A percentile compares a stretch with the other conserved stretches of the same genome.
Conservation (phyloP, 2,888 invertebrate genomes). For the Ptilodon capucinus region DNA sequence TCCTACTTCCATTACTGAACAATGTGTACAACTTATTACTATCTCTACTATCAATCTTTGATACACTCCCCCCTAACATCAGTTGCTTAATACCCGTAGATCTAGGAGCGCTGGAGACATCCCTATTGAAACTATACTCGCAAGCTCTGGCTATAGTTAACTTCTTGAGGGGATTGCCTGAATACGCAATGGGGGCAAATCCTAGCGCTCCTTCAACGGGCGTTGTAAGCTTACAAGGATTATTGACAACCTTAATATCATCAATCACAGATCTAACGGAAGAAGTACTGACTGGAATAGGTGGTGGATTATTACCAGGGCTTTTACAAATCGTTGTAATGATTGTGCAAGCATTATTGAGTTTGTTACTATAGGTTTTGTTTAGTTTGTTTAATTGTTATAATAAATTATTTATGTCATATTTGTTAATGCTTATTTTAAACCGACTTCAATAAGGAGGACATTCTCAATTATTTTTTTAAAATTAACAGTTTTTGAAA, state of each 20-base stretch:
- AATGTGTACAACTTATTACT: conserved; percentile 75
- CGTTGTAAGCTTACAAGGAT: conserved; percentile 55
- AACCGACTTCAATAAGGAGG: too few species aligned
- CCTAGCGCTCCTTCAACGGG: conserved; percentile 55
- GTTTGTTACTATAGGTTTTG: conserved; percentile 46
- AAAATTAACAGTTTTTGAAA: too few species aligned
- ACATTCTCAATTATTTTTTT: too few species aligned
- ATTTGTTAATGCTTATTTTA: conserved; percentile 1
- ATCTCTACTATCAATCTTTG: conserved; percentile 72
- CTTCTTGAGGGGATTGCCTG: conserved; percentile 62
- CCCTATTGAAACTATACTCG: conserved; percentile 67
- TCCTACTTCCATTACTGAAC: conserved; percentile 69
- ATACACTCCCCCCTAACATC: conserved; percentile 67
- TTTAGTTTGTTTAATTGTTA: conserved; percentile 7
- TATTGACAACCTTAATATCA: conserved; percentile 55
- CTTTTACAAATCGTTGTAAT: conserved; percentile 62
- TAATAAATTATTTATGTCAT: conserved; percentile 11
- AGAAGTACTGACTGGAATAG: conserved; percentile 59
- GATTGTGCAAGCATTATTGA: conserved; percentile 58
- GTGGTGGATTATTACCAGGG: conserved; percentile 67
- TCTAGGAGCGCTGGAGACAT: conserved; percentile 68
- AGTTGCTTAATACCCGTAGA: conserved; percentile 71
- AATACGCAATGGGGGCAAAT: conserved; percentile 68
- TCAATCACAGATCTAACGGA: conserved; percentile 61
- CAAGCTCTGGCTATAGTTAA: conserved; percentile 75